Evolutionary conservation across 2,888 invertebrate genomes (phyloP).

Genomic region (Hymenopus coronatus): DNA sequence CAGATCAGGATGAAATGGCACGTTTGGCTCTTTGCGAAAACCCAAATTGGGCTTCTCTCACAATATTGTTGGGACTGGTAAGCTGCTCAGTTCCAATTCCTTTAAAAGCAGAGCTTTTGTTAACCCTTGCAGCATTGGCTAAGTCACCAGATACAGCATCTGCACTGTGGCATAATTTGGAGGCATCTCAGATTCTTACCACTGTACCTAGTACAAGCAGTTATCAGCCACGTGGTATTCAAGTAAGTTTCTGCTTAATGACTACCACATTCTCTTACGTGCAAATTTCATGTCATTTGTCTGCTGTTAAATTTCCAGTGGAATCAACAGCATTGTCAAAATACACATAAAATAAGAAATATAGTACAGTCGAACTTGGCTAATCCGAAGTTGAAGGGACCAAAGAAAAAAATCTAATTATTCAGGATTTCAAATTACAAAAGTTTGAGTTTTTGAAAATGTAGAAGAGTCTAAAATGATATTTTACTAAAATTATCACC

Average conservation of each 20-base stretch:
- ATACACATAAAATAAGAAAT: too few species aligned
- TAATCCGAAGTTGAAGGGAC: too few species aligned
- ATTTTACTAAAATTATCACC: too few species aligned
- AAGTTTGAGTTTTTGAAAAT: too few species aligned
- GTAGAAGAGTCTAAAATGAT: too few species aligned
- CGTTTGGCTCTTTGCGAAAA: constrained; percentile 82
- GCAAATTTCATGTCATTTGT: too few species aligned
- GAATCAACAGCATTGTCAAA: too few species aligned
- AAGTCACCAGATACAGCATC: constrained; percentile 72
- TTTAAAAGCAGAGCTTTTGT: constrained; percentile 81
- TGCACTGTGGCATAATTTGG: constrained; percentile 82
- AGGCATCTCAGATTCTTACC: constrained; percentile 75
- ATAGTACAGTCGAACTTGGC: too few species aligned
- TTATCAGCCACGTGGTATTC: constrained; percentile 56
- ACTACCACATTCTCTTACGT: too few species aligned
- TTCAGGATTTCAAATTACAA: too few species aligned
- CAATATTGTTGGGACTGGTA: constrained; percentile 76
- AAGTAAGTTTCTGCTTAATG: constrained; percentile 32
- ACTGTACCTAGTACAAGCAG: constrained; percentile 62
- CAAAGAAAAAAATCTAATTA: too few species aligned
- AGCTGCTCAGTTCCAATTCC: constrained; percentile 82
- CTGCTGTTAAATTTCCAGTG: too few species aligned
- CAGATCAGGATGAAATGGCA: constrained; percentile 71
- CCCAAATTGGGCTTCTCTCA: constrained; percentile 81
- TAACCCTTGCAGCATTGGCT: constrained; percentile 76